phyloP scores from a whole-genome alignment of 2,888 invertebrate species.

The Volucella inflata region DNA sequence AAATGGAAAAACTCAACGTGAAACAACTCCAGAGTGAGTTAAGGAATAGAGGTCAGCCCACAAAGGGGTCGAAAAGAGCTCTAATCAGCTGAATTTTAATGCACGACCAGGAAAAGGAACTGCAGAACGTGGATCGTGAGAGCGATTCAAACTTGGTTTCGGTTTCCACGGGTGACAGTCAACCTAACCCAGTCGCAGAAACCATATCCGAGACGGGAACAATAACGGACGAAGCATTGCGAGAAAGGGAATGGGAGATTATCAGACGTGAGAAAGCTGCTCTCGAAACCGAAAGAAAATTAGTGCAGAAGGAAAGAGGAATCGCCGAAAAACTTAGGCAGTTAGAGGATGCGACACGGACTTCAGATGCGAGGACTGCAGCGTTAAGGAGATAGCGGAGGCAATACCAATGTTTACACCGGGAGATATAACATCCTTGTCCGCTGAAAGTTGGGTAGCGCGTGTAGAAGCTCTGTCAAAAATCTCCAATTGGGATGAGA shows the following conservation, averaged over 20 bases:
- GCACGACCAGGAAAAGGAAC: neutral
- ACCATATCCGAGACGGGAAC: slow-evolving; percentile 8
- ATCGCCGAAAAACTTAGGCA: too few species aligned
- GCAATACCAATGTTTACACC: too few species aligned
- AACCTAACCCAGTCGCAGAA: slow-evolving; percentile 3
- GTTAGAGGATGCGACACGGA: slow-evolving; percentile 12
- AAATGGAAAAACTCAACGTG: neutral
- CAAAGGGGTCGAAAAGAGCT: too few species aligned
- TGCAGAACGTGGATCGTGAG: neutral
- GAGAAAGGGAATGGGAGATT: too few species aligned
- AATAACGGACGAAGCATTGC: slow-evolving; percentile 4
- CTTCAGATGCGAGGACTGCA: slow-evolving; percentile 1
- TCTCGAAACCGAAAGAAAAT: too few species aligned
- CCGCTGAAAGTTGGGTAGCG: too few species aligned
- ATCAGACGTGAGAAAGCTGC: too few species aligned
- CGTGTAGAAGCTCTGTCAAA: neutral
- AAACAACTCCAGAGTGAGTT: neutral
- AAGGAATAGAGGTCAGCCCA: too few species aligned
- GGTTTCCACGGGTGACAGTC: neutral
- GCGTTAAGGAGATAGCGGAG: too few species aligned
- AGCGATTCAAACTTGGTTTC: neutral
- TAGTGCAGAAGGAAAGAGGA: too few species aligned
- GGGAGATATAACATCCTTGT: too few species aligned
- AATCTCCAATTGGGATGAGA: slow-evolving; percentile 11
- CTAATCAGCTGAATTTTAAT: neutral